These are phyloP conservation scores for Ceuthmochares aereus DNA, from an alignment of 2,113 vertebrate genomes.

Conservation along the genomic window DNA sequence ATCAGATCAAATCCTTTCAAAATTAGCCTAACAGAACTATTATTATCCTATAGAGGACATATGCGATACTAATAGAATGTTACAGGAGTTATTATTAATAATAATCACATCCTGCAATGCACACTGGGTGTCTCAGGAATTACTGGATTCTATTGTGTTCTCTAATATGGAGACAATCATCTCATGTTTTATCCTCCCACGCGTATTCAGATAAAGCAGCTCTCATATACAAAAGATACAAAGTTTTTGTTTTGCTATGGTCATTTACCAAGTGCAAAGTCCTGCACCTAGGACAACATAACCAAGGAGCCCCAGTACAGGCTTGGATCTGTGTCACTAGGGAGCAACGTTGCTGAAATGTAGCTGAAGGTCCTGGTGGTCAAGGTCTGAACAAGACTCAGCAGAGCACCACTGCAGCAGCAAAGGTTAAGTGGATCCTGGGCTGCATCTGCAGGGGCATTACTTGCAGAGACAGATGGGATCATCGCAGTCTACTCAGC, in stretches of 20 bases:
- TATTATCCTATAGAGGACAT: background rate
- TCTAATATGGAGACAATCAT: background rate
- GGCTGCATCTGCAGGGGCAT: fast-evolving
- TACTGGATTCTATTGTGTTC: background rate
- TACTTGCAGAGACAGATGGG: background rate
- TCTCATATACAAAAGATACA: background rate
- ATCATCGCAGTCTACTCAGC: background rate
- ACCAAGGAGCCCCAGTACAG: fast-evolving
- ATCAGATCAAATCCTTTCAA: constrained; percentile 28
- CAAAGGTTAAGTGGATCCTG: background rate
- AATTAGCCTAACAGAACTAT: background rate
- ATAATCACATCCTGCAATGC: background rate
- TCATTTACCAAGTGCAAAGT: background rate
- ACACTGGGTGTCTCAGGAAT: background rate
- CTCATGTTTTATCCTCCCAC: background rate
- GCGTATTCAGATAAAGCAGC: background rate
- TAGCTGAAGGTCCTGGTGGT: too few relatives aligned
- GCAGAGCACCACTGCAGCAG: fast-evolving
- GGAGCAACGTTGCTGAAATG: background rate
- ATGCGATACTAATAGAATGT: background rate
- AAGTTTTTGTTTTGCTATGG: background rate
- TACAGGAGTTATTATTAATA: background rate
- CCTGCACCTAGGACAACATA: background rate
- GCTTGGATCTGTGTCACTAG: fast-evolving
- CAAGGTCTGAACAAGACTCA: background rate